phyloP scores from a whole-genome alignment of 1,140 invertebrate species.

The Drosophila malerkotliana region DNA sequence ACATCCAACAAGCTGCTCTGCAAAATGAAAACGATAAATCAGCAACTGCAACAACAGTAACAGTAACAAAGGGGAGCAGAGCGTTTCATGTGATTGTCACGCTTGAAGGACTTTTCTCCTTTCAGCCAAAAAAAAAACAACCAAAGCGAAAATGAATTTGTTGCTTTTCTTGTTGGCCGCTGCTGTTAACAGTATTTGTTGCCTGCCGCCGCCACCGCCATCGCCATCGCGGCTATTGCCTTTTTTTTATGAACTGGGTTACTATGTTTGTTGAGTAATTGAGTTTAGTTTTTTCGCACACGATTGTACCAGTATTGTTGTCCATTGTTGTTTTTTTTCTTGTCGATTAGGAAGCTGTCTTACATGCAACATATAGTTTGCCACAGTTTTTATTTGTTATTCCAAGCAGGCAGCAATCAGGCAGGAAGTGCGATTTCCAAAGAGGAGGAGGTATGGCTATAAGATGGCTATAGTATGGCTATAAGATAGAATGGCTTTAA shows the following conservation, averaged over 20 bases:
- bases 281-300: constrained; percentile 79
- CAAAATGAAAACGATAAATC: constrained; percentile 82
- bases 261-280: constrained; percentile 82
- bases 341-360: constrained; percentile 71
- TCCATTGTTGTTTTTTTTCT: constrained; percentile 40
- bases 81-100: constrained; percentile 77
- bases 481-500: no score
- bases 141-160: constrained; percentile 81
- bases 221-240: background rate
- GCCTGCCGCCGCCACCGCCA: constrained; percentile 22
- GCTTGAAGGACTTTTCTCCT: constrained; percentile 78
- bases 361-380: constrained; percentile 65
- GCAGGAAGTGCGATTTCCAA: constrained; percentile 27
- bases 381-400: constrained; percentile 29
- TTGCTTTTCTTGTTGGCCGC: constrained; percentile 76
- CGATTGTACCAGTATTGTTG: constrained; percentile 36
- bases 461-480: background rate
- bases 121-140: constrained; percentile 56
- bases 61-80: constrained; percentile 35
- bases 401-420: constrained; percentile 6
- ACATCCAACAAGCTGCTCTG: constrained; percentile 74
- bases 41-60: constrained; percentile 48
- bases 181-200: constrained; percentile 75
- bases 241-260: constrained; percentile 76
- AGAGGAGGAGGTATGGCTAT: background rate